Evolutionary conservation across 2,888 invertebrate species (phyloP).

Genomic region (Synergus japonicus): DNA sequence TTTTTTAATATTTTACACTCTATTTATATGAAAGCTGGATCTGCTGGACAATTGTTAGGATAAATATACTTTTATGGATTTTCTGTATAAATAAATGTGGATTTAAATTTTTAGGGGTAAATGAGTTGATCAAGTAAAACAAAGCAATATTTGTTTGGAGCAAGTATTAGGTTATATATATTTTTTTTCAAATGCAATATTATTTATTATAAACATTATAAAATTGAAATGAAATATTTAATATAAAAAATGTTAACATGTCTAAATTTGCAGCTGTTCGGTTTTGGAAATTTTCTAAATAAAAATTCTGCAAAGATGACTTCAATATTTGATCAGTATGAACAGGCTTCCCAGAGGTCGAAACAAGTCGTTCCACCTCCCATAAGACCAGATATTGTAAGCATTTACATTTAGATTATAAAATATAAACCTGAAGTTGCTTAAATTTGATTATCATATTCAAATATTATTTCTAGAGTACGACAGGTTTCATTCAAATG

Average conservation of each 20-base stretch:
- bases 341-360: slow-evolving; percentile 84
- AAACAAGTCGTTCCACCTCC: slow-evolving; percentile 73
- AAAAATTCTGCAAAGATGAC: slow-evolving; percentile 80
- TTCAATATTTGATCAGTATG: slow-evolving; percentile 91
- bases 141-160: not conserved
- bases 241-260: not conserved
- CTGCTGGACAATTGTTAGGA: not conserved
- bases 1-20: not conserved
- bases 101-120: not conserved
- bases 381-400: slow-evolving; percentile 79
- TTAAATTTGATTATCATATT: not conserved
- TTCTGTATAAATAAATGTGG: not conserved
- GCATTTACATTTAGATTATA: slow-evolving; percentile 43
- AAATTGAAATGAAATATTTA: not conserved
- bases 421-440: not conserved
- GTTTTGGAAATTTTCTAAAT: not conserved
- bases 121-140: not conserved
- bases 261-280: not conserved
- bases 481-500: slow-evolving; percentile 80
- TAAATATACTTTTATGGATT: not conserved
- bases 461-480: slow-evolving; percentile 69
- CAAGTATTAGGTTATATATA: not conserved
- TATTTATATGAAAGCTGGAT: not conserved
- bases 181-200: not conserved
- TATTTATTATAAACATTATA: not conserved